These are phyloP conservation scores for Papilio elwesi DNA, from an alignment of 2,888 invertebrate species.

Conservation along the genomic window DNA sequence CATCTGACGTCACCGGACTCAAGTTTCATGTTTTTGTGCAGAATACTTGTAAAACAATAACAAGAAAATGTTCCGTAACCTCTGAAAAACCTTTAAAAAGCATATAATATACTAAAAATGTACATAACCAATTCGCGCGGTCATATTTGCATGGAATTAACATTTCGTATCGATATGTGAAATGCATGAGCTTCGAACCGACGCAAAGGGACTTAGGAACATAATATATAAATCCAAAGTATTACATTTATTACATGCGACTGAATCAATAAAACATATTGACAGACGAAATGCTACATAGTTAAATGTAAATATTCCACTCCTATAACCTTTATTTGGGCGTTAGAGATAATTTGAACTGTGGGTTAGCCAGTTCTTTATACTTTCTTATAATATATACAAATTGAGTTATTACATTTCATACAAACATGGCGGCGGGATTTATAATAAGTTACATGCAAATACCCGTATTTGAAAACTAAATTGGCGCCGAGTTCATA, in stretches of 20 bases:
- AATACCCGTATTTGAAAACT: neutral
- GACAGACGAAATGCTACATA: neutral
- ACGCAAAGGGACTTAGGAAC: slow-evolving; percentile 2
- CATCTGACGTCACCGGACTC: neutral
- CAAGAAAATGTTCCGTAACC: neutral
- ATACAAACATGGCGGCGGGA: neutral
- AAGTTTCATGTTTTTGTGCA: slow-evolving; percentile 3
- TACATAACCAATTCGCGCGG: slow-evolving; percentile 9
- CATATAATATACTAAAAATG: neutral
- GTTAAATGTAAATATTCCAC: neutral
- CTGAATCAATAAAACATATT: neutral
- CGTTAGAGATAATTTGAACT: no score
- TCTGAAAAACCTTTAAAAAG: slow-evolving; percentile 1
- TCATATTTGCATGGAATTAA: slow-evolving; percentile 24
- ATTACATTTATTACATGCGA: neutral
- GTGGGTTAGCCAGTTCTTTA: no score
- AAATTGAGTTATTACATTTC: no score
- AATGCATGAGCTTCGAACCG: neutral
- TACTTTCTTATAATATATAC: no score
- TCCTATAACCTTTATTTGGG: neutral
- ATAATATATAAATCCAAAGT: neutral
- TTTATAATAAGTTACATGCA: slow-evolving; percentile 10
- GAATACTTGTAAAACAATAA: neutral
- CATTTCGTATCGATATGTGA: slow-evolving; percentile 1
- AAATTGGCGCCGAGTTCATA: neutral